These are phyloP conservation scores for Romanogobio albipinnatus DNA, from an alignment of 2,113 vertebrate genomes.

Conservation along the genomic window DNA sequence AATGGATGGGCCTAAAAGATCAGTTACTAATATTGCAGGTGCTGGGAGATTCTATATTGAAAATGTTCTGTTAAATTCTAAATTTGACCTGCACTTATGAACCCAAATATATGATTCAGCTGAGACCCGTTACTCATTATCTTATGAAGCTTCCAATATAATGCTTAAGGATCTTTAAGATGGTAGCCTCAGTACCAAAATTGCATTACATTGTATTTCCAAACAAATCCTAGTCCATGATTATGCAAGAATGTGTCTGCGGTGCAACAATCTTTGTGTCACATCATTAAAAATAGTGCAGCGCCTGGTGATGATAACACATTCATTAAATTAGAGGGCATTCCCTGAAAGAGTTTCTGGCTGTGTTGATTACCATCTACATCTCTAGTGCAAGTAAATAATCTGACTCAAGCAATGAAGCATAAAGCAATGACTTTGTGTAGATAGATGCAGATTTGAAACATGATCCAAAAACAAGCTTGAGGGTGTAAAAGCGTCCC, in stretches of 20 bases:
- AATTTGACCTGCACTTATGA: neutral
- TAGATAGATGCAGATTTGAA: slow-evolving; percentile 35
- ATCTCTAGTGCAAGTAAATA: slow-evolving; percentile 32
- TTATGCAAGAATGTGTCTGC: neutral
- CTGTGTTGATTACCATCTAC: slow-evolving; percentile 41
- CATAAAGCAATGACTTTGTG: slow-evolving; percentile 51
- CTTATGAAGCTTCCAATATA: neutral
- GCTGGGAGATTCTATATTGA: neutral
- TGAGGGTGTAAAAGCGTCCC: slow-evolving; percentile 21
- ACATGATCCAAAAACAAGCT: slow-evolving; percentile 21
- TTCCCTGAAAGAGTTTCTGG: slow-evolving; percentile 15
- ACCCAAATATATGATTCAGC: neutral
- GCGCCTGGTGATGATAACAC: neutral
- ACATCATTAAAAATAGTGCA: slow-evolving; percentile 9
- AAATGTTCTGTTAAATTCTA: neutral
- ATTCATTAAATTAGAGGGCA: slow-evolving; percentile 19
- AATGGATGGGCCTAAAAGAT: neutral
- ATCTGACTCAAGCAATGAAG: slow-evolving; percentile 43
- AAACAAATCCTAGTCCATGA: neutral
- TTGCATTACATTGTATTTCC: neutral
- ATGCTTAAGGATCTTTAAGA: neutral
- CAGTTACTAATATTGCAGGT: neutral
- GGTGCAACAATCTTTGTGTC: neutral
- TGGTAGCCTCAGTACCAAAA: neutral
- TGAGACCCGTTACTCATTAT: neutral